Percentiles rank a stretch among this genome's conserved stretches.
phyloP scores from a whole-genome alignment of 53 echinoderm and acorn worm species.

The Pentamera pediparva region DNA sequence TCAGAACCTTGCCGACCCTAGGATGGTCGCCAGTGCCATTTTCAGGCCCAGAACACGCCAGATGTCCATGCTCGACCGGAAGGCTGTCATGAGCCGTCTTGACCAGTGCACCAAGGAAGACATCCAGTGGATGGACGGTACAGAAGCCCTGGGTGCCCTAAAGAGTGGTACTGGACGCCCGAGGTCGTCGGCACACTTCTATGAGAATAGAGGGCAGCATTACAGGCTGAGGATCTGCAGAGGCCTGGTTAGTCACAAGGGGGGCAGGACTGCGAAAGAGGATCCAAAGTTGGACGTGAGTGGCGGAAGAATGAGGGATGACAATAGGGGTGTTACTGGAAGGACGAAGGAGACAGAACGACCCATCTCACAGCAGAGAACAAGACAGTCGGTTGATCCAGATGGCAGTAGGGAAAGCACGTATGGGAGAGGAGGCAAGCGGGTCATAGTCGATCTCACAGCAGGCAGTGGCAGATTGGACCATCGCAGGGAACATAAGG shows the following conservation, averaged over 20 bases:
- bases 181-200: constrained; percentile 45
- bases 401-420: too few species aligned
- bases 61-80: constrained; percentile 69
- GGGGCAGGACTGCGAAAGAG: constrained; percentile 23
- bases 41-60: constrained; percentile 41
- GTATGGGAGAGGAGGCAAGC: too few species aligned
- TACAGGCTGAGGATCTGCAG: constrained; percentile 71
- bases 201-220: constrained; percentile 53
- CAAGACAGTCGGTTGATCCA: too few species aligned
- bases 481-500: too few species aligned
- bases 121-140: constrained; percentile 74
- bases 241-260: constrained; percentile 79
- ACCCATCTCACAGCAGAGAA: too few species aligned
- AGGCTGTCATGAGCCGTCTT: constrained; percentile 57
- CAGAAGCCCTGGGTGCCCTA: constrained; percentile 78
- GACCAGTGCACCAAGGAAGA: constrained; percentile 75
- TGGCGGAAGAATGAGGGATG: constrained; percentile 61
- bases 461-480: background rate
- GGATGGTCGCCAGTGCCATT: background rate
- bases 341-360: too few species aligned
- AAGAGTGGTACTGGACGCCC: constrained; percentile 56
- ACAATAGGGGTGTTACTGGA: background rate
- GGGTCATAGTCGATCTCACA: constrained; percentile 3
- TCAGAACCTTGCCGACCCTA: background rate
- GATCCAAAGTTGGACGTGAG: constrained; percentile 55